Percentiles rank a stretch among this genome's conserved stretches.
Conservation (phyloP, 1,140 invertebrate genomes). For the Metopolophium dirhodum region DNA sequence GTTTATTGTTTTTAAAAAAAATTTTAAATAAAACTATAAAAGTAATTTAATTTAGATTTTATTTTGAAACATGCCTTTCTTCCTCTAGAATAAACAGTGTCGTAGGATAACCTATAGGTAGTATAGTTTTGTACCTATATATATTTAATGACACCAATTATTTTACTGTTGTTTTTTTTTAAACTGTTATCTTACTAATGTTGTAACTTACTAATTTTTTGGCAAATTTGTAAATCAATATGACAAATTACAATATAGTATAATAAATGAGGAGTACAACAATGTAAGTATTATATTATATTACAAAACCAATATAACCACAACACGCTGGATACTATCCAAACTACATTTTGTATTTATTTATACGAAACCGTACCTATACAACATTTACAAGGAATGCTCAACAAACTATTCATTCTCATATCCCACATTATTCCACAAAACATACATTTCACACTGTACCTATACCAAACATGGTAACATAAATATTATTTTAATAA, state of each 20-base stretch:
- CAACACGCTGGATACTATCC: neutral
- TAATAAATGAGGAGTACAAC: neutral
- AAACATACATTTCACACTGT: neutral
- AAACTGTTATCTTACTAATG: no score
- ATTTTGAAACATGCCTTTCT: no score
- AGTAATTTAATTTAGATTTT: no score
- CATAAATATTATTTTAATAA: neutral
- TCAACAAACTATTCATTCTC: neutral
- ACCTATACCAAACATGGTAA: neutral
- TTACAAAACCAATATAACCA: constrained; percentile 1
- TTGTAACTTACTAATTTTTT: neutral
- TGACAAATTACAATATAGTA: neutral
- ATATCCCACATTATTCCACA: neutral
- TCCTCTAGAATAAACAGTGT: no score
- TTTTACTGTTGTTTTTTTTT: no score
- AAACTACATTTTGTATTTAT: constrained; percentile 9
- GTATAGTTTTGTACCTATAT: no score
- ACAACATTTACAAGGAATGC: neutral
- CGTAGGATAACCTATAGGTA: no score
- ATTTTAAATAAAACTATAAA: no score
- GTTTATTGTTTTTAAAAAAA: no score
- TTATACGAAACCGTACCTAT: neutral
- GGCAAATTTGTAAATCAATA: neutral
- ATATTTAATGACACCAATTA: no score
- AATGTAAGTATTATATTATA: neutral